phyloP scores from a whole-genome alignment of 2,113 vertebrate genomes.

The Physeter macrocephalus region DNA sequence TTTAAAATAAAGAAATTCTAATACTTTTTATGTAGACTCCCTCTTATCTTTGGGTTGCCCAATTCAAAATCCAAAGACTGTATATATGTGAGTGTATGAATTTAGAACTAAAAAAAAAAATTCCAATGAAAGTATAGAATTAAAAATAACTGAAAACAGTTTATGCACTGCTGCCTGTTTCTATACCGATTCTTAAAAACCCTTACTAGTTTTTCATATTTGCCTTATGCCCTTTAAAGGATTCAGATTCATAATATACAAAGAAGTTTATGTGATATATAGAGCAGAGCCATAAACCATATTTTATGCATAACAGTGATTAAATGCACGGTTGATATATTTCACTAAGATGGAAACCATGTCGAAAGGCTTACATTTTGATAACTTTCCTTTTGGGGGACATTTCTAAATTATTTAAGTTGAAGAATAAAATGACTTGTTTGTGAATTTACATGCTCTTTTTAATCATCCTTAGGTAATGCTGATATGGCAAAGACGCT shows the following conservation, averaged over 20 bases:
- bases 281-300: constrained; percentile 49
- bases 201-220: constrained; percentile 26
- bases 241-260: constrained; percentile 49
- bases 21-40: background rate
- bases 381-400: constrained; percentile 65
- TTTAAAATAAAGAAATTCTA: constrained; percentile 25
- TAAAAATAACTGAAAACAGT: constrained; percentile 3
- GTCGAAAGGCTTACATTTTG: constrained; percentile 64
- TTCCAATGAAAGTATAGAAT: background rate
- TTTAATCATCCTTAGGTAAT: constrained; percentile 73
- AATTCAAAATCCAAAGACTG: background rate
- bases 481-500: constrained; percentile 58
- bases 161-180: constrained; percentile 19
- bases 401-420: constrained; percentile 70
- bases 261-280: constrained; percentile 68
- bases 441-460: constrained; percentile 68
- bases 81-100: background rate
- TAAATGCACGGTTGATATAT: constrained; percentile 62
- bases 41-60: background rate
- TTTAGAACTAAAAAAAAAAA: background rate
- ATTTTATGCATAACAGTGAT: constrained; percentile 67
- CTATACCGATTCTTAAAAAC: constrained; percentile 16
- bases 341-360: constrained; percentile 64
- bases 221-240: constrained; percentile 51
- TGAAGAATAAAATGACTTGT: constrained; percentile 74